Base-by-base conservation (phyloP, 2,888 invertebrate species). In the Caenorhabditis sulstoni region DNA sequence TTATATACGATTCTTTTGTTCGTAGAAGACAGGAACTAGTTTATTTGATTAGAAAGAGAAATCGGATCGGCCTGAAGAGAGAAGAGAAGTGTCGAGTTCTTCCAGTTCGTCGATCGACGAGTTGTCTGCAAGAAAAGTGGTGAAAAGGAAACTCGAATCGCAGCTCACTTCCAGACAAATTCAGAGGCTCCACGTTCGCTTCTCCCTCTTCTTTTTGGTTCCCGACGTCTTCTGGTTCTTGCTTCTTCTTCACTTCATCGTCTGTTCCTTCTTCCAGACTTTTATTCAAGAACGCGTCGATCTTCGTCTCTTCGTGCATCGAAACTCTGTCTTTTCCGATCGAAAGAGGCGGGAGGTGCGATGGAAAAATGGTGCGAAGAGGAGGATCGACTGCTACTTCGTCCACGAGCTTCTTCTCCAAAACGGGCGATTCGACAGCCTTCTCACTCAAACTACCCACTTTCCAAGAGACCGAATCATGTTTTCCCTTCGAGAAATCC, bases 101-200 rank as follows among this genome's bases (percentile, higher is more conserved):
- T 77, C 77, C 52, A 77, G 12, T 59, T 77, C 77, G 53, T 77
- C 77, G 37, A 77, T 53, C 20, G 77, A 77, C 22, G 29, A 29
- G 29, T 71, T 65, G n/a, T 37, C 71, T 75, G 74, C 0, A 66
- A 57, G 8, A 23, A 44, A 16, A 18, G 23, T 45, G 18, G 4
- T 12, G 11, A 16, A 47, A 20, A 3, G 14, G 12, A 9, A 53
- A 9, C 44, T 47, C 41, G 2, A 11, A 41, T 41, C 41, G 41
- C 7, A 3, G 8, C 53, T 16, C 23, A 67, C 61, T 59, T 29
- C 53, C 53, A 9, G 59, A 61, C 52, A 68, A 12, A 5, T 22
- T 52, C 58, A 50, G 14, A n/a, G 58, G 67, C 29, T 68, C 59
- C 29, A 44, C 14, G 37, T 58, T 44, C 29, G 7, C 44, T 16